Base-by-base conservation (phyloP, 2,113 vertebrate genomes). In the Osmerus eperlanus region DNA sequence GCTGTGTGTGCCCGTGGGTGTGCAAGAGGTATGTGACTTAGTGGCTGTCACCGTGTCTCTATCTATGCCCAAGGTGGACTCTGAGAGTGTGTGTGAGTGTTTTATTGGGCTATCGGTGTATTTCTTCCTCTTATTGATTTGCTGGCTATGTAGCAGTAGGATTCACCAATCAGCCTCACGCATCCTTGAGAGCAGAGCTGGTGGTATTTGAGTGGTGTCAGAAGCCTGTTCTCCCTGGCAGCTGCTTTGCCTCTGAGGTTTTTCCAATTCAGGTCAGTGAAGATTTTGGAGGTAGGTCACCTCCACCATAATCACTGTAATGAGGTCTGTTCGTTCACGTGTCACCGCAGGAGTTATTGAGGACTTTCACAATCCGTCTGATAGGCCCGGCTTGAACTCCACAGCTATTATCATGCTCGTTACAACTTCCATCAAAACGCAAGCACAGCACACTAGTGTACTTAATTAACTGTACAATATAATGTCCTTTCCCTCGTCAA, bases 211-310 rank as follows among this genome's bases (percentile, higher is more conserved):
- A 47, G 15, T 19, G 18, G 29, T 7, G 4, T 47, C 41, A 66
- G 28, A 23, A 28, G 41, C 41, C 9, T 47, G 7, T 47, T 47
- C 41, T 18, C 14, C 28, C 29, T 15, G 11, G 18, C 68, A 70
- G 68, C 55, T 60, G 55, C 13, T 36, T 16, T 59, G 13, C 18
- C 29, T 70, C 23, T 11, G 18, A 70, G 68, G 14, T 47, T 12
- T 11, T 70, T 59, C 18, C 28, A 14, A 70, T 70, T 59, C 68
- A 47, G 55, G 23, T 52, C 54, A 65, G 7, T 28, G 64, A n/a
- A 64, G 23, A 55, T 58, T 60, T 51, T 47, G 23, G 28, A 47
- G 23, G 23, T 56, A 67, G 72, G 65, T 73, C 65, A 73, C 56
- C 41, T 67, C 54, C 23, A 15, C 11, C 55, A 25, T 62, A 62